Base-by-base conservation (phyloP, 2,113 vertebrate species). In the Chionodraco myersi region DNA sequence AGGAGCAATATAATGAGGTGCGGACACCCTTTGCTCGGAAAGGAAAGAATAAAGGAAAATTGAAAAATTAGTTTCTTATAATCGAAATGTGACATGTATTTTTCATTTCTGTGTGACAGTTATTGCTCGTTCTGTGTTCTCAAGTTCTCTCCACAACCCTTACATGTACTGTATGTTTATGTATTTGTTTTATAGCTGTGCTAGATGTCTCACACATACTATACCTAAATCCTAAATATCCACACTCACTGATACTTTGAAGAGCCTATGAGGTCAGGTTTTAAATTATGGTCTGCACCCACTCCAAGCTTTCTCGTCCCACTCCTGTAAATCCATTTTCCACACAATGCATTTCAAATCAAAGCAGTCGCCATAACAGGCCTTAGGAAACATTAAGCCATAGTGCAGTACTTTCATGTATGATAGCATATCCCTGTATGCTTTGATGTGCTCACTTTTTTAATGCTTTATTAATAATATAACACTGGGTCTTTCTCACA, bases 301-400 rank as follows among this genome's bases (percentile, higher is more conserved):
- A 90, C 80, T 71, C 75, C 75, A 62, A 72, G 84, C 79, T 87
- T 81, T 86, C 81, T 86, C 89, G 89, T 88, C 88, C 69, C 75
- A 76, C 88, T 94, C 91, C 87, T 91, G 87, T 89, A 91, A 96
- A 95, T 96, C 94, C 93, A 95, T 96, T 95, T 91, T 93, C 90
- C 94, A 95, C 93, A 93, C 95, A 94, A 92, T 93, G 92, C 95
- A 93, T 95, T 95, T 94, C 90, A 94, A 95, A 96, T 94, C 92
- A 95, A 94, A 94, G 93, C 89, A 57, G 89, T 94, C 89, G 92
- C 92, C 94, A 87, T 91, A 92, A 94, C 89, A 84, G 26, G 92
- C 95, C 95, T 92, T 90, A 94, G 94, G 95, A 95, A 93, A 94
- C 94, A 94, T 96, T 95, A 95, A 93, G 93, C 92, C 90, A 91